Percentiles rank a stretch among this genome's conserved stretches.
phyloP scores from a whole-genome alignment of 2,113 vertebrate genomes.

The Pseudonaja textilis region DNA sequence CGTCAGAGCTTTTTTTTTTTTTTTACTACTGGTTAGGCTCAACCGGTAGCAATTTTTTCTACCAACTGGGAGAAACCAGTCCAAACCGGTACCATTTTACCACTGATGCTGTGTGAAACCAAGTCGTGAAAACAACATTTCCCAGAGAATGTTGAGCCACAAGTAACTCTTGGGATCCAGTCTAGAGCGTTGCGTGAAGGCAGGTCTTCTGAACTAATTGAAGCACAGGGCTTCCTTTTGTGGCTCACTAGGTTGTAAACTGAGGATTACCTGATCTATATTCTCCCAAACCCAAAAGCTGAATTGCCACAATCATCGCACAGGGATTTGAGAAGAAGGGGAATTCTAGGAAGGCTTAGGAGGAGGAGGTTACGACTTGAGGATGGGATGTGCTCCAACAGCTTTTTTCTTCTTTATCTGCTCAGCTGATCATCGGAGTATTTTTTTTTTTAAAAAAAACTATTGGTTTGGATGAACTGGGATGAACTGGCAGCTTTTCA shows the following conservation, averaged over 20 bases:
- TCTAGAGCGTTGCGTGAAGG: not conserved
- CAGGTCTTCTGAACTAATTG: not conserved
- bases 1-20: too few species aligned
- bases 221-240: not conserved
- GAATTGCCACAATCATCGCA: not conserved
- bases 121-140: not conserved
- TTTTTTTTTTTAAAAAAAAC: too few species aligned
- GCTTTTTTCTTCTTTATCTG: too few species aligned
- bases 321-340: not conserved
- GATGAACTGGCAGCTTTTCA: too few species aligned
- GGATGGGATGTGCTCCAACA: not conserved
- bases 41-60: too few species aligned
- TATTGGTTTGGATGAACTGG: too few species aligned
- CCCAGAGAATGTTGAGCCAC: not conserved
- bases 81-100: too few species aligned
- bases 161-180: not conserved
- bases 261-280: not conserved
- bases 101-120: not conserved
- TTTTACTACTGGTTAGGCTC: too few species aligned
- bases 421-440: too few species aligned
- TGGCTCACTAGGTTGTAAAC: not conserved
- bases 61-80: too few species aligned
- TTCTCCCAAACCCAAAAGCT: too few species aligned
- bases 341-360: not conserved
- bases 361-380: not conserved